Percentiles rank a stretch among this genome's conserved stretches.
Conservation (phyloP, 2,888 invertebrate species). For the Selenia dentaria region DNA sequence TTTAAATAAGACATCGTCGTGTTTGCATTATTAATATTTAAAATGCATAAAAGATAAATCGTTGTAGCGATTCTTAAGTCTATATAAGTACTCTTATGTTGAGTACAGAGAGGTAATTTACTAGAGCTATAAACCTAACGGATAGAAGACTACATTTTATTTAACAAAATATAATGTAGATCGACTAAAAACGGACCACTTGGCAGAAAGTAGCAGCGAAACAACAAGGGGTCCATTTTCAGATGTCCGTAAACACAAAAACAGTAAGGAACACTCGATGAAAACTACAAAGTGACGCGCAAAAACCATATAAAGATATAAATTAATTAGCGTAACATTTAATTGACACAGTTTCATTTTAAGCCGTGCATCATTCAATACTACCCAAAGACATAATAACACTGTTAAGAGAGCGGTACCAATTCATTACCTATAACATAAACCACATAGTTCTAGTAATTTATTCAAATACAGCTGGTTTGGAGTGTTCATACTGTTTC, state of each 20-base stretch:
- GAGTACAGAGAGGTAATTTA: slow-evolving; percentile 37
- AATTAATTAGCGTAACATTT: too few species aligned
- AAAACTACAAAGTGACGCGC: too few species aligned
- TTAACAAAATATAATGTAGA: slow-evolving; percentile 53
- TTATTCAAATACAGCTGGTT: neutral
- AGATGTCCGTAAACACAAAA: neutral
- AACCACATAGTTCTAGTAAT: too few species aligned
- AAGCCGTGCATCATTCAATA: too few species aligned
- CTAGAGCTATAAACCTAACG: slow-evolving; percentile 44
- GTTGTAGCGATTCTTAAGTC: slow-evolving; percentile 70
- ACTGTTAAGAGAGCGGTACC: too few species aligned
- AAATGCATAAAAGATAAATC: slow-evolving; percentile 70
- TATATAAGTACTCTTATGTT: slow-evolving; percentile 42
- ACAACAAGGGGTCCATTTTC: slow-evolving; percentile 1
- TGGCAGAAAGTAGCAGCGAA: neutral
- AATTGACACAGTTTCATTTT: too few species aligned
- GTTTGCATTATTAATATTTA: slow-evolving; percentile 47
- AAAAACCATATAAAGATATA: too few species aligned
- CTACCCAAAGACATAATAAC: too few species aligned
- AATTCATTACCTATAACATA: too few species aligned
- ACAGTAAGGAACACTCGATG: slow-evolving; percentile 12
- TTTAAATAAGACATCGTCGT: slow-evolving; percentile 52
- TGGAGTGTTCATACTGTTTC: slow-evolving; percentile 10
- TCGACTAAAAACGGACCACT: slow-evolving; percentile 3
- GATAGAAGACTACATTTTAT: slow-evolving; percentile 53